Percentiles rank a stretch among this genome's conserved stretches.
Conservation (phyloP, 2,113 vertebrate species). For the Clarias batrachus region DNA sequence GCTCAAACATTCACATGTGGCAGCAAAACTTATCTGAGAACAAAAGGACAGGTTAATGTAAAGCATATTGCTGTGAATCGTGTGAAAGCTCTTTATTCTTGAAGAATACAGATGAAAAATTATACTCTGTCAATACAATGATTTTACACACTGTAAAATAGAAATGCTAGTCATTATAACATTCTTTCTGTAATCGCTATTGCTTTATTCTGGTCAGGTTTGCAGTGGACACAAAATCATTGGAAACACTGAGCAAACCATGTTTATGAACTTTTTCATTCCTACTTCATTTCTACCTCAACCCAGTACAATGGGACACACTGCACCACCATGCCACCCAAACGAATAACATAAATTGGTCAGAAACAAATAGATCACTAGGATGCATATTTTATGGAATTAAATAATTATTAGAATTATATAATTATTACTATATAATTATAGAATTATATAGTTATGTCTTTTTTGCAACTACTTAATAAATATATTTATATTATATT, state of each 20-base stretch:
- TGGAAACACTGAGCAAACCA: neutral
- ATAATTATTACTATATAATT: too few relatives aligned
- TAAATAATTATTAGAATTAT: neutral
- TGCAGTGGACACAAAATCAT: neutral
- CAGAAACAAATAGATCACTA: neutral
- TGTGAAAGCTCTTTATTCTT: too few relatives aligned
- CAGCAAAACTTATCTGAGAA: conserved; percentile 70
- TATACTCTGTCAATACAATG: neutral
- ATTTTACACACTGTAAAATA: neutral
- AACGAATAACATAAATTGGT: neutral
- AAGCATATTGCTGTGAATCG: too few relatives aligned
- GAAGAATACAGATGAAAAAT: neutral
- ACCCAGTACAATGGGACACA: neutral
- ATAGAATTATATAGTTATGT: neutral
- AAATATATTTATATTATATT: neutral
- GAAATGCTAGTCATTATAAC: neutral
- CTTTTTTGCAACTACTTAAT: neutral
- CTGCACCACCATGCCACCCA: neutral
- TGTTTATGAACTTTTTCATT: neutral
- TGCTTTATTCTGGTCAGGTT: neutral
- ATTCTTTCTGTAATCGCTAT: neutral
- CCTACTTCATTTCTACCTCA: too few relatives aligned
- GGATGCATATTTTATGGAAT: neutral
- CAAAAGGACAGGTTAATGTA: neutral
- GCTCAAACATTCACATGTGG: conserved; percentile 73